A percentile compares a stretch with the other conserved stretches of the same genome.
Conservation (phyloP, 1,140 invertebrate species). For the Danaus melanippus region DNA sequence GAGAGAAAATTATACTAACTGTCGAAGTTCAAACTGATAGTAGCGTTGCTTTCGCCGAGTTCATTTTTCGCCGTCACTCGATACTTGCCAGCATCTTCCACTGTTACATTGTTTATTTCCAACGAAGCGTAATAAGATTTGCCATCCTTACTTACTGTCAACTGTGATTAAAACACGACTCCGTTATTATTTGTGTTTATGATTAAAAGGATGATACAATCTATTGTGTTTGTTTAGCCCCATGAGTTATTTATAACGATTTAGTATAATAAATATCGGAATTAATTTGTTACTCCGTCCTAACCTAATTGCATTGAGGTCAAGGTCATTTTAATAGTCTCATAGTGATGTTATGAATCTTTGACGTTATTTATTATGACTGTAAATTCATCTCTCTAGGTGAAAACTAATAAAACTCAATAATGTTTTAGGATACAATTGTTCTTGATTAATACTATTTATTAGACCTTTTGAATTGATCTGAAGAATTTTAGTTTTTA, state of each 20-base stretch:
- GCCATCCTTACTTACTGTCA: conserved; percentile 90
- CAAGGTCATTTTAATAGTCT: conserved; percentile 13
- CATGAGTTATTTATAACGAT: no score
- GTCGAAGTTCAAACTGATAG: conserved; percentile 97
- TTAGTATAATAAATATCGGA: no score
- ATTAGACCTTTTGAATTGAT: no score
- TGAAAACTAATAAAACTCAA: no score
- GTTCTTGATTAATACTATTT: no score
- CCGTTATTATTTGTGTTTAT: no score
- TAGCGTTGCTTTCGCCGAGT: conserved; percentile 95
- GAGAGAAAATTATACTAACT: conserved; percentile 81
- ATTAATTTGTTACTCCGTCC: neutral
- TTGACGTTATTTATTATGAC: neutral
- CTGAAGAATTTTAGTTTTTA: no score
- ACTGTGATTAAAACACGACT: conserved; percentile 70
- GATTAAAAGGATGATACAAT: no score
- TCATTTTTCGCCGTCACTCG: conserved; percentile 97
- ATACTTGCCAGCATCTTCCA: conserved; percentile 97
- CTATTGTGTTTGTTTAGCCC: no score
- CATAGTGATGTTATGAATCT: neutral
- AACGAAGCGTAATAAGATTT: conserved; percentile 94
- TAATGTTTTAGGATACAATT: no score
- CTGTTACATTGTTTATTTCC: conserved; percentile 94
- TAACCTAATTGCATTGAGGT: conserved; percentile 15
- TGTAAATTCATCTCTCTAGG: no score